phyloP scores from a whole-genome alignment of 1,140 invertebrate species.

The Anoplophora glabripennis region DNA sequence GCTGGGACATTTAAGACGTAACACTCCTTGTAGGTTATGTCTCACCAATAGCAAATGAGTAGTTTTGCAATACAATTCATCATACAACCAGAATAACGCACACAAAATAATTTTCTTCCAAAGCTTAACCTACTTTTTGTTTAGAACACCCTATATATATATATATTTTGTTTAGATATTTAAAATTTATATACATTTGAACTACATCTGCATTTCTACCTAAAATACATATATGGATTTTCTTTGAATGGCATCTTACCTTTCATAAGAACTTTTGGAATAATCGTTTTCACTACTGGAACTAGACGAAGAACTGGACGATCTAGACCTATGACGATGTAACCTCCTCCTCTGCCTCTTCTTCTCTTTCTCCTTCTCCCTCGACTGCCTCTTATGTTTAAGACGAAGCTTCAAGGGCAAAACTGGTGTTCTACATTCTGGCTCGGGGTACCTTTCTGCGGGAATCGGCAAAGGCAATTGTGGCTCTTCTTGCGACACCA shows the following conservation, averaged over 20 bases:
- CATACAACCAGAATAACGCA: too few species aligned
- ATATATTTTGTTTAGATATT: too few species aligned
- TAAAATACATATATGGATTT: too few species aligned
- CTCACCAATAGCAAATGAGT: too few species aligned
- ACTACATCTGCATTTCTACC: too few species aligned
- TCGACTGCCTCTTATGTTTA: slow-evolving; percentile 32
- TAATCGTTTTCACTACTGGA: slow-evolving; percentile 21
- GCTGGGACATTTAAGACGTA: too few species aligned
- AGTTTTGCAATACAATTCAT: too few species aligned
- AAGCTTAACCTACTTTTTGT: too few species aligned
- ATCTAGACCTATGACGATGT: slow-evolving; percentile 20
- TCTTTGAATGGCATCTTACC: background rate
- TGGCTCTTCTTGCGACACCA: slow-evolving; percentile 27
- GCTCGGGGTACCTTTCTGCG: background rate
- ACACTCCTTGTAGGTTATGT: too few species aligned
- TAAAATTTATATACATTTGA: too few species aligned
- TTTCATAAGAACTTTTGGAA: slow-evolving; percentile 20
- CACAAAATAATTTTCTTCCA: too few species aligned
- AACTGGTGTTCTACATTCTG: slow-evolving; percentile 20
- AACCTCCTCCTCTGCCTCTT: slow-evolving; percentile 18
- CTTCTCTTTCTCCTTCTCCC: slow-evolving; percentile 20
- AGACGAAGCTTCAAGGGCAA: slow-evolving; percentile 38
- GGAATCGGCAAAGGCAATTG: slow-evolving; percentile 15
- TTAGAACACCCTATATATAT: too few species aligned
- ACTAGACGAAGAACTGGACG: slow-evolving; percentile 13